These are phyloP conservation scores for Muscicapa adusta DNA, from an alignment of 2,113 vertebrate species.

Conservation along the genomic window DNA sequence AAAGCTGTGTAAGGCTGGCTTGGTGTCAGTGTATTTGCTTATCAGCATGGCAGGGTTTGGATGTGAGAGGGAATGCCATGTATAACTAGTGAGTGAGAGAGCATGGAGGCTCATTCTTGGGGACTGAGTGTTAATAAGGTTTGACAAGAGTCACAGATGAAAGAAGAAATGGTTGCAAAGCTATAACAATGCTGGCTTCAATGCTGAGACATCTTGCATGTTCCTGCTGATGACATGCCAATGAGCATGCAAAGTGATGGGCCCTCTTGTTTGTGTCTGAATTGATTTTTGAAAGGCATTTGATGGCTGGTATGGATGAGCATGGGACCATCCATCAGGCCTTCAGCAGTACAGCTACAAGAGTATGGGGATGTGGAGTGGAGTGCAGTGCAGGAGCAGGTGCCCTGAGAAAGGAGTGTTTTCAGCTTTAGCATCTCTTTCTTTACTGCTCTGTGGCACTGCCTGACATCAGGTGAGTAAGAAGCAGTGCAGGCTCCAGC, in stretches of 20 bases:
- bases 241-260: accelerated
- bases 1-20: neutral
- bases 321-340: neutral
- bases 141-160: neutral
- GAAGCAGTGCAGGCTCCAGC: neutral
- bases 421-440: neutral
- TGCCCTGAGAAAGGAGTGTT: neutral
- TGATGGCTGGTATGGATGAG: neutral
- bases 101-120: neutral
- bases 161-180: neutral
- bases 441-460: neutral
- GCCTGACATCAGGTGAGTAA: neutral
- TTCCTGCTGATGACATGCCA: neutral
- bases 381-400: neutral
- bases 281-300: neutral
- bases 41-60: neutral
- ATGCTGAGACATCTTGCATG: neutral
- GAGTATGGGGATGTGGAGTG: neutral
- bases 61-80: neutral
- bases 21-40: neutral
- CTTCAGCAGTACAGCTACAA: neutral
- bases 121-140: neutral
- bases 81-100: neutral
- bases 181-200: neutral
- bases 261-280: neutral